phyloP scores from a whole-genome alignment of 2,113 vertebrate genomes.

The Platichthys stellatus region DNA sequence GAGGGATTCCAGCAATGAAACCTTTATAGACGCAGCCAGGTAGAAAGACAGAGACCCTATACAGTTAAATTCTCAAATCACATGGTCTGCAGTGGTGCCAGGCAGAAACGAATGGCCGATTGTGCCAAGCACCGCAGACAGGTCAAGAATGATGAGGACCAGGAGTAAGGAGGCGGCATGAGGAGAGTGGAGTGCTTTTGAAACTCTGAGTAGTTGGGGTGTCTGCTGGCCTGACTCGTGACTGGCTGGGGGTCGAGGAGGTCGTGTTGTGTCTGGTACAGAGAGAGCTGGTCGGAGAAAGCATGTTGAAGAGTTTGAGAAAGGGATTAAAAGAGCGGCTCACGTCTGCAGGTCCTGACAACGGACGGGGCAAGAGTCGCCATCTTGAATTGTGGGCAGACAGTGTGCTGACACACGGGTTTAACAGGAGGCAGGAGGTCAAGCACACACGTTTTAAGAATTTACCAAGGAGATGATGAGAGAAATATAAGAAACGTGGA shows the following conservation, averaged over 20 bases:
- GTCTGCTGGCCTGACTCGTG: constrained; percentile 14
- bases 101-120: constrained; percentile 9
- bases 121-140: constrained; percentile 22
- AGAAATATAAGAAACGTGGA: neutral
- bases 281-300: constrained; percentile 20
- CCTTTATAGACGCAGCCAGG: neutral
- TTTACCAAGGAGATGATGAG: neutral
- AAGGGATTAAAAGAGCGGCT: constrained; percentile 24
- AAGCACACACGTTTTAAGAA: neutral
- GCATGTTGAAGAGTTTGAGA: constrained; percentile 17
- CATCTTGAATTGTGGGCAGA: constrained; percentile 18
- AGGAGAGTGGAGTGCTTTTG: constrained; percentile 15
- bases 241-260: constrained; percentile 36
- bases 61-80: constrained; percentile 23
- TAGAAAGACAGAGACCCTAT: constrained; percentile 7
- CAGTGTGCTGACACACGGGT: neutral
- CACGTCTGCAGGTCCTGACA: neutral
- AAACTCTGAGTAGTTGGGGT: constrained; percentile 15
- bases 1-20: neutral
- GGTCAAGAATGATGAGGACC: constrained; percentile 31
- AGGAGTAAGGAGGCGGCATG: constrained; percentile 1
- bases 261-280: constrained; percentile 43
- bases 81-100: constrained; percentile 4
- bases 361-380: neutral
- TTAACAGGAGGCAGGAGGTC: constrained; percentile 26